These are phyloP conservation scores for Thryonomys swinderianus DNA, from an alignment of 2,113 vertebrate species.

Conservation along the genomic window DNA sequence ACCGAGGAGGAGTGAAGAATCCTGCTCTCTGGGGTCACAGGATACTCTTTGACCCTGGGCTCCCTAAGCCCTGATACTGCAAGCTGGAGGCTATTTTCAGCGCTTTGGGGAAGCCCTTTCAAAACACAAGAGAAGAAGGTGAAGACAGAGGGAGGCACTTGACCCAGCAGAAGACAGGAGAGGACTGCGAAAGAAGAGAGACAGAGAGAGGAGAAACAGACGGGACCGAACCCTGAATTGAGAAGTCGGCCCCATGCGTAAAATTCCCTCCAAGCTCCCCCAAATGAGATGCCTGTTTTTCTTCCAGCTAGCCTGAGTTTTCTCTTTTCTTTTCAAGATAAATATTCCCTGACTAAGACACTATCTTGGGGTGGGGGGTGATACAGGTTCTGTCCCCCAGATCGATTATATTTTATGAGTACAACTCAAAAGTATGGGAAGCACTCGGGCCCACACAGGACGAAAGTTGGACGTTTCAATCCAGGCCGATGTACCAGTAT, in stretches of 20 bases:
- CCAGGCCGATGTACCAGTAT: neutral
- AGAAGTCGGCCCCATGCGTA: fast-evolving
- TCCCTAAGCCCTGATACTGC: neutral
- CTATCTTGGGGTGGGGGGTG: neutral
- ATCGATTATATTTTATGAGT: neutral
- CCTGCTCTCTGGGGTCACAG: fast-evolving
- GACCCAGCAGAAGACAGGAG: neutral
- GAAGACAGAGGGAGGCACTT: neutral
- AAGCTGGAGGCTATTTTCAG: neutral
- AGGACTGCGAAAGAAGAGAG: neutral
- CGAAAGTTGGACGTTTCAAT: neutral
- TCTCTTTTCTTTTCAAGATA: neutral
- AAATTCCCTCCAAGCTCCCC: neutral
- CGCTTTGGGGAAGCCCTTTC: neutral
- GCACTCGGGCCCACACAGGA: no score
- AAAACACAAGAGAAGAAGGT: neutral
- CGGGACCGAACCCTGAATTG: fast-evolving
- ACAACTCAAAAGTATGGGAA: neutral
- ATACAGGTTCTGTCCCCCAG: neutral
- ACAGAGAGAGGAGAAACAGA: neutral
- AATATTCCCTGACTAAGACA: neutral
- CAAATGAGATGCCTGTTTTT: neutral
- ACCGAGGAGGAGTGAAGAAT: neutral
- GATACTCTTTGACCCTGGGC: no score
- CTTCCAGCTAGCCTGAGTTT: neutral